Evolutionary conservation across 2,797 vertebrate species (phyloP).

Genomic region (Cossypha dichroa): DNA sequence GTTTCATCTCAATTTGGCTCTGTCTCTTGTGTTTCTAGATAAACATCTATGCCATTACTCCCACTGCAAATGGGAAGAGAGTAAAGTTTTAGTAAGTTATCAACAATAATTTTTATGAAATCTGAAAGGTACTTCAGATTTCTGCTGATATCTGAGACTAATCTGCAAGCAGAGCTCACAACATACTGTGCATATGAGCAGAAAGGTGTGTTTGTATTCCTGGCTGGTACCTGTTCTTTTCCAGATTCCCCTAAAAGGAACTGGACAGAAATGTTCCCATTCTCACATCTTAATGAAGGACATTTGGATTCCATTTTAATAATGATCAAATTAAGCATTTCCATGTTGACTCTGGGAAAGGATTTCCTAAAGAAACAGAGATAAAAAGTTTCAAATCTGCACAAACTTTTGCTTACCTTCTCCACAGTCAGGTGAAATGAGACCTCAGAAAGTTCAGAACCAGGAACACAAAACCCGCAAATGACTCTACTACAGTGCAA

Average conservation of each 20-base stretch:
- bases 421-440: background rate
- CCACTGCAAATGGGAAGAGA: background rate
- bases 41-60: background rate
- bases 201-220: background rate
- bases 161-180: background rate
- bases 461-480: background rate
- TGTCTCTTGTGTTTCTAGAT: background rate
- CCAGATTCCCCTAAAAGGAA: background rate
- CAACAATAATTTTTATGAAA: background rate
- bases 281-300: background rate
- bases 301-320: background rate
- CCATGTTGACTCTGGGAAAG: background rate
- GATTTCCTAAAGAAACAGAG: background rate
- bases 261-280: background rate
- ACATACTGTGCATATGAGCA: background rate
- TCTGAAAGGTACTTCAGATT: background rate
- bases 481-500: background rate
- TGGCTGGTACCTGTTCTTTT: background rate
- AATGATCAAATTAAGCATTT: background rate
- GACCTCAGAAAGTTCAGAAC: background rate
- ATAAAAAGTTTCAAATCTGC: background rate
- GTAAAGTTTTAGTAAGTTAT: background rate
- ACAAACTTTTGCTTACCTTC: background rate
- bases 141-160: background rate
- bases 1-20: background rate